Base-by-base conservation (phyloP, 2,113 vertebrate species). In the Pituophis catenifer region DNA sequence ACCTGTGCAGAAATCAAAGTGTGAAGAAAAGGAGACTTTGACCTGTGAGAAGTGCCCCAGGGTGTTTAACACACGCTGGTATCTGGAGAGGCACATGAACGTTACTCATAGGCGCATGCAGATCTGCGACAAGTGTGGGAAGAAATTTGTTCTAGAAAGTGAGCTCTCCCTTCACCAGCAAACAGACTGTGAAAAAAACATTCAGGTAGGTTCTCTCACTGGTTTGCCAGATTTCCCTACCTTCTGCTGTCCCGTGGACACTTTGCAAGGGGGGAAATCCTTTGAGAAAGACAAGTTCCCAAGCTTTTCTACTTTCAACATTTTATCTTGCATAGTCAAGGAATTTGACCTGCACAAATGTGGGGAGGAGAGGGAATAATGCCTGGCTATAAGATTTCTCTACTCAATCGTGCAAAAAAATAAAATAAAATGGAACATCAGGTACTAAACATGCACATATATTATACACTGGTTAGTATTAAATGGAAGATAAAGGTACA, bases 31-130 rank as follows among this genome's bases (percentile, higher is more conserved):
- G 95, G 99, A 99, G 98, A 98, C 99, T 95, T 98, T 99, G 97
- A 98, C 99, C 33, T 99, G 99, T 94, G 99, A 99, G 97, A 99
- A 99, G 98, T 99, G 99, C 95, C 99, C 99, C 81, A 98, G 99
- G 90, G 99, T 99, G 95, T 99, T 99, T 94, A 99, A 99, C 97
- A 99, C 99, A 0, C 99, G 99, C 97, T 99, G 99, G 99, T 99
- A 99, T 98, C 98, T 99, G 98, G 99, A 99, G 97, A 99, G 99
- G 98, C 99, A 99, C 98, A 99, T 99, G 99, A 99, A 99, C 95
- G 99, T 99, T 95, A 99, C 99, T 8, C 99, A 99, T 97, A 97
- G 99, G 94, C 98, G 99, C 92, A 99, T 99, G 99, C 99, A 99
- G 98, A 99, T 99, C 97, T 99, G 99, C 95, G 99, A 99, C 98